Percentiles rank a stretch among this genome's conserved stretches.
phyloP scores from a whole-genome alignment of 2,113 vertebrate species.

The Antidorcas marsupialis region DNA sequence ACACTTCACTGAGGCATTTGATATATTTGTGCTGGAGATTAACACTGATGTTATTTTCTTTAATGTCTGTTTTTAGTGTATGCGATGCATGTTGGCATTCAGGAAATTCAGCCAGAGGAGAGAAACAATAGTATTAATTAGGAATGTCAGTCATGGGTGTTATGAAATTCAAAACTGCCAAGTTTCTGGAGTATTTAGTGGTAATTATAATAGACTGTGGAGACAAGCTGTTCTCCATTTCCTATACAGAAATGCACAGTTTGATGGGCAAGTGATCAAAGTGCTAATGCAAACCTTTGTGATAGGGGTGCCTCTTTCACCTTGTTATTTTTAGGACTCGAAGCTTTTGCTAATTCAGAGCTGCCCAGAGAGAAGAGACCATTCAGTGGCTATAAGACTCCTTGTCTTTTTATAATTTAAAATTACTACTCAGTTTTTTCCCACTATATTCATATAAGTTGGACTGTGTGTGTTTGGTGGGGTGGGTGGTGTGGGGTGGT shows the following conservation, averaged over 20 bases:
- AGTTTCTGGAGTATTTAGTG: conserved; percentile 76
- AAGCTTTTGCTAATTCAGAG: conserved; percentile 37
- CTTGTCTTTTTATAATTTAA: conserved; percentile 54
- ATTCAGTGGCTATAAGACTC: not conserved
- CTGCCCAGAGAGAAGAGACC: not conserved
- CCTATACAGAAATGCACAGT: conserved; percentile 65
- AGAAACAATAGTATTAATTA: conserved; percentile 82
- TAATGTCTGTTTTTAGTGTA: conserved; percentile 77
- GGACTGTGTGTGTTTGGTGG: not conserved
- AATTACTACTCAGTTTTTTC: not conserved
- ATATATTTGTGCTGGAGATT: conserved; percentile 74
- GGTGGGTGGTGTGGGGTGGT: not conserved
- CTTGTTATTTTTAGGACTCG: conserved; percentile 44
- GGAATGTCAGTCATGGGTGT: conserved; percentile 79
- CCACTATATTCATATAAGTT: not conserved
- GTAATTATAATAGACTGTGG: conserved; percentile 78
- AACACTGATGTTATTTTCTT: conserved; percentile 74
- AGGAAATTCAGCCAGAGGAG: conserved; percentile 78
- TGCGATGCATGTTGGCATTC: conserved; percentile 71
- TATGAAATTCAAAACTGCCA: conserved; percentile 80
- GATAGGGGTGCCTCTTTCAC: conserved; percentile 17
- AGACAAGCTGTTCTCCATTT: conserved; percentile 79
- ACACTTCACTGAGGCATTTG: conserved; percentile 58
- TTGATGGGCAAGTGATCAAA: conserved; percentile 66
- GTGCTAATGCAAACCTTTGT: conserved; percentile 55